Conservation (phyloP, 2,113 vertebrate genomes). For the Acinonyx jubatus region DNA sequence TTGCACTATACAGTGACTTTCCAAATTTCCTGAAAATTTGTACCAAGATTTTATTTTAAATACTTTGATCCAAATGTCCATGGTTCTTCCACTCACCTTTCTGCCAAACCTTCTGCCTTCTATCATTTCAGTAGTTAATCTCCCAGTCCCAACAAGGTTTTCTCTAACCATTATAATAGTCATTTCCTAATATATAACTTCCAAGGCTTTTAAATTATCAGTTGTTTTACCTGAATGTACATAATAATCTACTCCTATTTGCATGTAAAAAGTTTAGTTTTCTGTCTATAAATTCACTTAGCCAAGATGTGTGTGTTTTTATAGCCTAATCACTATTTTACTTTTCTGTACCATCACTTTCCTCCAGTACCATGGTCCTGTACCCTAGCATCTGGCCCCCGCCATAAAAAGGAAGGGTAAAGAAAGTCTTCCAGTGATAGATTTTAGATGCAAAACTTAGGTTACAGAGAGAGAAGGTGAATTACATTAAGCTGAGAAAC, state of each 20-base stretch:
- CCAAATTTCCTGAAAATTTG: background rate
- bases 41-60: constrained; percentile 1
- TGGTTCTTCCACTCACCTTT: background rate
- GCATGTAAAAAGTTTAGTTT: background rate
- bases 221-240: background rate
- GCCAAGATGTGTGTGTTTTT: background rate
- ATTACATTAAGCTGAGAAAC: background rate
- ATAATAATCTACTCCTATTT: background rate
- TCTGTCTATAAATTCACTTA: constrained; percentile 1
- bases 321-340: background rate
- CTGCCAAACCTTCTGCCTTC: background rate
- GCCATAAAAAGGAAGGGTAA: background rate
- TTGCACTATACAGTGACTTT: constrained; percentile 9
- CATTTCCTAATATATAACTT: background rate
- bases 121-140: background rate
- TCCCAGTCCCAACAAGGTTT: background rate
- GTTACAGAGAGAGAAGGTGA: background rate
- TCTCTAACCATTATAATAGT: background rate
- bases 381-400: background rate
- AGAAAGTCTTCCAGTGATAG: background rate
- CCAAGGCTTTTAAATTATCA: background rate
- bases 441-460: background rate
- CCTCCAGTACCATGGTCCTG: background rate
- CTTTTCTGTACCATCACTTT: background rate
- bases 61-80: background rate